Evolutionary conservation across 2,888 invertebrate species (phyloP), one percentile per base, ranked within the genome.

Genomic region (Marronus borbonicus): DNA sequence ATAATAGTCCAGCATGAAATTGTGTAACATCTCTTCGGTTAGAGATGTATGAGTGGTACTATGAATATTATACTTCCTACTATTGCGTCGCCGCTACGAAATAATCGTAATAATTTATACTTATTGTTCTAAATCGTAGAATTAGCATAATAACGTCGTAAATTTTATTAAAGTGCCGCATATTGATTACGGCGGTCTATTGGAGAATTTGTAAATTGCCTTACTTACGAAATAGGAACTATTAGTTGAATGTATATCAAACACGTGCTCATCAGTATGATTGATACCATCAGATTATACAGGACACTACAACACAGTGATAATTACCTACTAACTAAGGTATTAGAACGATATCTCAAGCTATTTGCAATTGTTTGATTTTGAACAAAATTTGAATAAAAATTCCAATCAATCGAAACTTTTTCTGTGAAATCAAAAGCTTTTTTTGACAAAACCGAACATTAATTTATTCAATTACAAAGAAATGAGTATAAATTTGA

Each of bases 1-100:
- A 49, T 64, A 65, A 52, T 12, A 76, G 52, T 65, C 49, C 24
- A 52, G 64, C 76, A 65, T 76, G 76, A 76, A 76, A 76, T 65
- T 65, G 76, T 20, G 52, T 52, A 72, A 72, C 8, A 58, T 58
- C 55, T 20, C 20, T 58, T 20, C 2, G 55, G 55, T 58, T 3
- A 20, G 17, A 20, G 20, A 20, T 17, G 8, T 8, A 20, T 17
- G 52, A 17, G 52, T 52, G 5, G 17, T 14, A 17, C 52, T n/a
- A n/a, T 4, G 17, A 58, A 8, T 58, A 20, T 58, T 20, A 58
- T 58, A 20, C 55, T 20, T 17, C 8, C n/a, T 66, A 20, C 20
- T 39, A 66, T 12, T n/a, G 49, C 17, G 10, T n/a, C 31, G 31
- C 44, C 39, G 20, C 44, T 44, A 20, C 36, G 65, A 66, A 44